Evolutionary conservation across 2,113 vertebrate species (phyloP).

Genomic region (Uria lomvia): DNA sequence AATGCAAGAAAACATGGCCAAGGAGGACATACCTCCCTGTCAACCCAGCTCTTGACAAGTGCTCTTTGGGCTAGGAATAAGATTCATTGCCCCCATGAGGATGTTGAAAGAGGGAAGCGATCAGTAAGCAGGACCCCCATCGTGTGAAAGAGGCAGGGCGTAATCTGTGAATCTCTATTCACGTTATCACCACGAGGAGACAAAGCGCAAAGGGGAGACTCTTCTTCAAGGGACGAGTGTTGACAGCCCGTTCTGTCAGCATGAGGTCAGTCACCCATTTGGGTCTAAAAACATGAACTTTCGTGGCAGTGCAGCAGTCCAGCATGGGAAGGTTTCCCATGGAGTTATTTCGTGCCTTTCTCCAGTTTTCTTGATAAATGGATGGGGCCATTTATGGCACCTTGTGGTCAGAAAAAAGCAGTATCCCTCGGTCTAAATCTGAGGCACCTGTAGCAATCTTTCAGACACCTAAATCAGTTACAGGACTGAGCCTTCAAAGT

Average conservation of each 20-base stretch:
- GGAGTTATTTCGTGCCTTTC: not conserved
- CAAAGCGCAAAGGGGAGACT: slow-evolving; percentile 43
- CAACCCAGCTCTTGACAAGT: slow-evolving; percentile 20
- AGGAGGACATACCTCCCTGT: not conserved
- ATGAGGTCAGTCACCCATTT: slow-evolving; percentile 63
- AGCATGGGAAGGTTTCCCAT: not conserved
- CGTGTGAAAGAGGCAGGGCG: not conserved
- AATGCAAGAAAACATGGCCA: not conserved
- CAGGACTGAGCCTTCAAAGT: not conserved
- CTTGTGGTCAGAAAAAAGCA: not conserved
- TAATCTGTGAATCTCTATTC: slow-evolving; percentile 75
- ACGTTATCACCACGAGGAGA: slow-evolving; percentile 40
- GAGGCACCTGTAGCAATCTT: not conserved
- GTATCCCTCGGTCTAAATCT: not conserved
- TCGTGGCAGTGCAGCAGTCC: not conserved
- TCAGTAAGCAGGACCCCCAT: slow-evolving; percentile 60
- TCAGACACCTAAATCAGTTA: not conserved
- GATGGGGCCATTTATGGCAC: not conserved
- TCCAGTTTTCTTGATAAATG: not conserved
- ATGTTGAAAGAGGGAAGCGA: slow-evolving; percentile 72
- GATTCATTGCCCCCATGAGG: slow-evolving; percentile 62
- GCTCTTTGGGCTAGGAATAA: not conserved
- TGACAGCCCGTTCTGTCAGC: slow-evolving; percentile 74
- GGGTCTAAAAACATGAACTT: slow-evolving; percentile 42
- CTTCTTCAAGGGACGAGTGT: slow-evolving; percentile 26